Base-by-base conservation (phyloP, 2,797 vertebrate genomes). In the Typhlichthys eigenmanni region DNA sequence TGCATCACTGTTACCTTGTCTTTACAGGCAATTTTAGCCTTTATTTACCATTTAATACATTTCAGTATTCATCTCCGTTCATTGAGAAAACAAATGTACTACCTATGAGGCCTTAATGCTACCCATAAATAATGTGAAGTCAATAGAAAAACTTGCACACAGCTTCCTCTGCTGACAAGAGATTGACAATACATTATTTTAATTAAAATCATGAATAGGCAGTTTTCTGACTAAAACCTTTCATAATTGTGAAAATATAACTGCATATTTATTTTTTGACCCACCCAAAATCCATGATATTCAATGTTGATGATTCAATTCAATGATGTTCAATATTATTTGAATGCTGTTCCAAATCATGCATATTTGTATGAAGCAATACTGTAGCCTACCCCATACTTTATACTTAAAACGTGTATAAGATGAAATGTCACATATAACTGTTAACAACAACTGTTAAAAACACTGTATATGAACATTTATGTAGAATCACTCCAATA, bases 401-500 rank as follows among this genome's bases (percentile, higher is more conserved):
- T 7, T 43, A 43, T 43, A 43, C 38, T 43, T 43, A 63, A 70
- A 46, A 50, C 34, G 19, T 73, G 68, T 72, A 78, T 80, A 82
- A 75, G 24, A 71, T 80, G 74, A 29, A 59, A 58, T 58, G 45
- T 55, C 64, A 71, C 58, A 50, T 79, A 62, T 78, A 78, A 80
- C 78, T 81, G 76, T 65, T 24, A 24, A 24, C 4, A 64, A 75
- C 59, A 78, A 79, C 68, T 29, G 24, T 4, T 29, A 4, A 29
- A 29, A 29, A 29, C 24, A 29, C 24, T 29, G 24, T 85, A 80
- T 87, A 89, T 75, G 65, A 75, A 74, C 67, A 68, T 85, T 53
- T 78, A 81, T 81, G 76, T 78, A 78, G 78, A 74, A 81, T 84
- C 87, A 92, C 89, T 91, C 88, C 87, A 86, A 66, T 85, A 81